Conservation (phyloP, 2,797 vertebrate species). For the Gorsachius magnificus region DNA sequence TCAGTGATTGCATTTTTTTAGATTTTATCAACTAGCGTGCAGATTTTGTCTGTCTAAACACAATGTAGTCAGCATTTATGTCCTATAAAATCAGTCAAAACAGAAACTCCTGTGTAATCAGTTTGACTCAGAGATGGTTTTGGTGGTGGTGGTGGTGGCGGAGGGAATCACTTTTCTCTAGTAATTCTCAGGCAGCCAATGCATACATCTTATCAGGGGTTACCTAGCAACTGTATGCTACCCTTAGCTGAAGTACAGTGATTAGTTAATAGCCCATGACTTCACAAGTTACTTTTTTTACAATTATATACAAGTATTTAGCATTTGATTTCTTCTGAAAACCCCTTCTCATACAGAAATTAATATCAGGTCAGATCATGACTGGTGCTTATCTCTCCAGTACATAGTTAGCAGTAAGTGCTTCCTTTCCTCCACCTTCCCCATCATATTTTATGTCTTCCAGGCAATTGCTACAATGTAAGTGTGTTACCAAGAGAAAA, state of each 20-base stretch:
- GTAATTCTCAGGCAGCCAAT: conserved; percentile 10
- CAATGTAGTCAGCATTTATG: conserved; percentile 41
- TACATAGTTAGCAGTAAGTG: background rate
- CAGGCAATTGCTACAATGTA: background rate
- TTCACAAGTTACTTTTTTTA: conserved; percentile 35
- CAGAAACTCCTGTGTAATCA: conserved; percentile 53
- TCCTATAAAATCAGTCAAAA: conserved; percentile 54
- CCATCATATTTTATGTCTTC: background rate
- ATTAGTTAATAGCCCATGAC: conserved; percentile 54
- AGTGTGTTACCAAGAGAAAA: background rate
- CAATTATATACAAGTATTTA: conserved; percentile 30
- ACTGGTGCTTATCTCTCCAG: background rate
- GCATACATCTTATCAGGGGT: conserved; percentile 16
- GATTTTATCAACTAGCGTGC: conserved; percentile 1
- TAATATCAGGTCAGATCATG: background rate
- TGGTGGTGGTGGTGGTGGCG: background rate
- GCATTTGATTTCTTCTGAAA: conserved; percentile 51
- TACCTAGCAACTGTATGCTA: conserved; percentile 48
- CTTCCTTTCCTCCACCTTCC: background rate
- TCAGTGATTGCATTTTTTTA: conserved; percentile 20
- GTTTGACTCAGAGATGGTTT: conserved; percentile 13
- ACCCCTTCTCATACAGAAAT: background rate
- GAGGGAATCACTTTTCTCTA: conserved; percentile 35
- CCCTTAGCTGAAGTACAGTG: background rate
- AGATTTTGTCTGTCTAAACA: conserved; percentile 7